These are phyloP conservation scores for Drosophila miranda DNA, from an alignment of 1,140 invertebrate species.

Conservation along the genomic window DNA sequence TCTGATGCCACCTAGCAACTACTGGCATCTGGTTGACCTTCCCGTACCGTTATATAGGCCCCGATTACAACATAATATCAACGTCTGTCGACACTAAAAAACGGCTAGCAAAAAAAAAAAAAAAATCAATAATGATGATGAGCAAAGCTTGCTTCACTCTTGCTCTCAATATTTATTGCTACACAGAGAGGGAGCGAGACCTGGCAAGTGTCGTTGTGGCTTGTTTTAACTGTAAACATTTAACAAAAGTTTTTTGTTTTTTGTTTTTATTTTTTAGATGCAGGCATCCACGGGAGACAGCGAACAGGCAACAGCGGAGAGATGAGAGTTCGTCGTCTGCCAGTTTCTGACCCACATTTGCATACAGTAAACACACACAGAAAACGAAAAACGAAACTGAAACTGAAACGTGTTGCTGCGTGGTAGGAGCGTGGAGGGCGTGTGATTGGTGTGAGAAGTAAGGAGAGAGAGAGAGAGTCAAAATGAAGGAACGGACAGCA, in stretches of 20 bases:
- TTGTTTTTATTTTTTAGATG: slow-evolving; percentile 25
- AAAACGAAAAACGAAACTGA: slow-evolving; percentile 26
- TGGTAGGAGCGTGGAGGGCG: too few relatives aligned
- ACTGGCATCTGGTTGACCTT: slow-evolving; percentile 70
- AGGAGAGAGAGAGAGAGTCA: slow-evolving; percentile 13
- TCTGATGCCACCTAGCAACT: too few relatives aligned
- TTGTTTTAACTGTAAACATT: slow-evolving; percentile 71
- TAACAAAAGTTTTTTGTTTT: slow-evolving; percentile 25
- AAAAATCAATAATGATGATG: slow-evolving; percentile 58
- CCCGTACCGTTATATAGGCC: slow-evolving; percentile 67
- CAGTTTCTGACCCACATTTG: slow-evolving; percentile 67
- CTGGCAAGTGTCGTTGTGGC: slow-evolving; percentile 20
- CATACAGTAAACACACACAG: slow-evolving; percentile 12
- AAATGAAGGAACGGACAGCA: neutral
- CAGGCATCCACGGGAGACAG: slow-evolving; percentile 24
- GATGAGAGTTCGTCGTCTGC: too few relatives aligned
- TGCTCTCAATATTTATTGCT: slow-evolving; percentile 54
- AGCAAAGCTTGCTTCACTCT: slow-evolving; percentile 42
- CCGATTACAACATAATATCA: slow-evolving; percentile 66
- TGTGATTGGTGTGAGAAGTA: slow-evolving; percentile 16
- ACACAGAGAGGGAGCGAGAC: slow-evolving; percentile 5
- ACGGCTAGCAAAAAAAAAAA: slow-evolving; percentile 30
- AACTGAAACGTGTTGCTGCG: slow-evolving; percentile 32
- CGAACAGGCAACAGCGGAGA: too few relatives aligned
- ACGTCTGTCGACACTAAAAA: slow-evolving; percentile 38